Conservation (phyloP, 2,888 invertebrate genomes). For the Hanleya hanleyi region DNA sequence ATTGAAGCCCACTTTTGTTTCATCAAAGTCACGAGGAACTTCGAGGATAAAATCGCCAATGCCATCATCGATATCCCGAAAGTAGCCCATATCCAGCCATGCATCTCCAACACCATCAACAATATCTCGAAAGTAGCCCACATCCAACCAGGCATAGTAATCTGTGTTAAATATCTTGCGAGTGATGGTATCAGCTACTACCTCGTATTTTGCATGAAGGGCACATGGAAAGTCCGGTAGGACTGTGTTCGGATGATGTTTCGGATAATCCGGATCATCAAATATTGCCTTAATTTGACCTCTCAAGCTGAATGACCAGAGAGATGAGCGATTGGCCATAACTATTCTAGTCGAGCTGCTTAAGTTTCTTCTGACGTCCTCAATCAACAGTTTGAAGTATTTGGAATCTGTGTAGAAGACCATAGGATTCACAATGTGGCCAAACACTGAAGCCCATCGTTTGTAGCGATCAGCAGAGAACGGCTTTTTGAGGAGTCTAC, state of each 20-base stretch:
- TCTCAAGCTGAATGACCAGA: constrained; percentile 21
- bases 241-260: constrained; percentile 26
- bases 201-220: constrained; percentile 24
- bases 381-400: background rate
- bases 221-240: constrained; percentile 17
- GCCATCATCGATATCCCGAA: background rate
- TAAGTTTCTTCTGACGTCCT: background rate
- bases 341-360: background rate
- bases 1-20: constrained; percentile 1
- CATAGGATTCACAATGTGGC: background rate
- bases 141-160: constrained; percentile 26
- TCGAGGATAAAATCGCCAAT: background rate
- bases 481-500: too few species aligned
- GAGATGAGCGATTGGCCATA: constrained; percentile 4
- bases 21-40: constrained; percentile 1
- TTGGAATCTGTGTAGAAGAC: background rate
- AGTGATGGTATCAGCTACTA: constrained; percentile 10
- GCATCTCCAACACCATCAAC: background rate
- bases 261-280: constrained; percentile 14
- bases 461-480: background rate
- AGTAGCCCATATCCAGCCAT: constrained; percentile 31
- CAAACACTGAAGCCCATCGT: background rate
- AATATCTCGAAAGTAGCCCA: constrained; percentile 24
- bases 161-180: constrained; percentile 7
- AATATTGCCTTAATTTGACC: constrained; percentile 12